Conservation (phyloP, 2,113 vertebrate genomes). For the Lontra canadensis region DNA sequence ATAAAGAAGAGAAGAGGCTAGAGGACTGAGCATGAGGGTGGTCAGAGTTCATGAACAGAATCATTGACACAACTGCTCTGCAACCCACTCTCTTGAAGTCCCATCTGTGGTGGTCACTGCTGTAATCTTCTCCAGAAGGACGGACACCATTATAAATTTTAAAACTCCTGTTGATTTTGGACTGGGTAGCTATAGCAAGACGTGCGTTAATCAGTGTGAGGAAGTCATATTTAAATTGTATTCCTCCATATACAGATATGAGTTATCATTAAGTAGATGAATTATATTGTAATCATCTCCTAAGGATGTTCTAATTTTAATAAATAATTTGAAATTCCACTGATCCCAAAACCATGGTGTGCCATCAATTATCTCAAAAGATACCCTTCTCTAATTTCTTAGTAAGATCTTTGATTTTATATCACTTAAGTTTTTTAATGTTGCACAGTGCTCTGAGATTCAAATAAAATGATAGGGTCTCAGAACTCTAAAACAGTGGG, state of each 20-base stretch:
- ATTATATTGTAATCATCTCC: background rate
- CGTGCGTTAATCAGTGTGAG: background rate
- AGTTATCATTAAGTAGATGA: background rate
- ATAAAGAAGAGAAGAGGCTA: background rate
- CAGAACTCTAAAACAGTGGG: background rate
- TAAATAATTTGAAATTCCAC: slow-evolving; percentile 21
- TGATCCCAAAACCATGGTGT: background rate
- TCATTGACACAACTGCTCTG: background rate
- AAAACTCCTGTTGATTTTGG: slow-evolving; percentile 14
- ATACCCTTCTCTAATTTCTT: background rate
- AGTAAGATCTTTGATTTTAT: background rate
- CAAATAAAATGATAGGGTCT: background rate
- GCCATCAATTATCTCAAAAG: background rate
- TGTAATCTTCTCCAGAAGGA: background rate
- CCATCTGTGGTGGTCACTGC: background rate
- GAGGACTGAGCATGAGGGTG: background rate
- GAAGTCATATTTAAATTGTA: background rate
- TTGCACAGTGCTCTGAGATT: background rate
- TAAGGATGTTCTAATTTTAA: background rate
- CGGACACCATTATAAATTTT: background rate
- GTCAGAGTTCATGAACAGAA: background rate
- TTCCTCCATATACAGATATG: background rate
- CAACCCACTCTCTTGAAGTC: background rate
- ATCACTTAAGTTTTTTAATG: slow-evolving; percentile 6
- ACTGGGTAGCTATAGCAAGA: background rate